Evolutionary conservation across 2,888 invertebrate genomes (phyloP), one percentile per base, ranked within the genome.

Genomic region (Teleiodes luculella): DNA sequence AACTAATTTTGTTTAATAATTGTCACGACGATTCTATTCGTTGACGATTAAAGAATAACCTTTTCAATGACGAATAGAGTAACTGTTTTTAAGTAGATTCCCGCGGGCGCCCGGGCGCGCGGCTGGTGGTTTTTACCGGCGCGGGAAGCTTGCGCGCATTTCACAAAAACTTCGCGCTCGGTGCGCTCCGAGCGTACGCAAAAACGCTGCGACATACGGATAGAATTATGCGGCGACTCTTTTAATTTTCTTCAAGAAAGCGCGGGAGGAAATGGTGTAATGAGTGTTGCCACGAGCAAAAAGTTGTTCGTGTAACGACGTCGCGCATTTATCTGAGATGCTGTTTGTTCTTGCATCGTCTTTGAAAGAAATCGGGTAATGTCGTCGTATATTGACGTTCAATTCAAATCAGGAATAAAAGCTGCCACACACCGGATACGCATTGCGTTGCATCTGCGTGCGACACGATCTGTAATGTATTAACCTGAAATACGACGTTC

Each of bases 231-330:
- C 83, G 80, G 78, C 76, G 77, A 84, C 80, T 83, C 82, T 88
- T 56, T 87, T 87, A 88, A 87, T 87, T 87, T 87, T 85, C 83
- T 82, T 83, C 77, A 86, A 87, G 88, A 87, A 86, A 86, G 86
- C 81, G 83, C 86, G 79, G 80, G 85, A 87, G 87, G 87, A 87
- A 87, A 84, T 83, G 80, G 80, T 79, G 82, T 82, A 87, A 88
- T 87, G 85, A 87, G 86, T 83, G 80, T 76, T 80, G 77, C 75
- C 78, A 74, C 75, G 67, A 74, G 79, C 83, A 87, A 88, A 85
- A 81, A 84, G 78, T n/a, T 74, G 68, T 78, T 76, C 74, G 81
- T 80, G 78, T 85, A 87, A 88, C 82, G 83, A 81, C 74, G 73
- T 65, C 66, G 72, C 76, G 78, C 78, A 78, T 80, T 80, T 78